These are phyloP conservation scores for Hylaeus volcanicus DNA, from an alignment of 1,140 invertebrate genomes.

Conservation along the genomic window DNA sequence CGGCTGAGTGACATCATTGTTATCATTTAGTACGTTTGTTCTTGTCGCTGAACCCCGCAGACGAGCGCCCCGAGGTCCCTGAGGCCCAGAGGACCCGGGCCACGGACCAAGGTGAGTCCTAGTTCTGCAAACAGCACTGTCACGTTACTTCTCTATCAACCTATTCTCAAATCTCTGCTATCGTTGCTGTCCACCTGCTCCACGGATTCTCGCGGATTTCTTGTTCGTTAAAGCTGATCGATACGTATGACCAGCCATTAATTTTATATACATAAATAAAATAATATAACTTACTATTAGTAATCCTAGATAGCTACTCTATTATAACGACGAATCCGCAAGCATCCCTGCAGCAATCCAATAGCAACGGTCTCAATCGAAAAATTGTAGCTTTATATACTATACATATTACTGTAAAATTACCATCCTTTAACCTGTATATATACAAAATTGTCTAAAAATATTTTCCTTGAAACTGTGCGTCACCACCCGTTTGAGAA, in stretches of 20 bases:
- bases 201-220: neutral
- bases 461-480: neutral
- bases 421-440: too few relatives aligned
- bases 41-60: slow-evolving; percentile 88
- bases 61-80: slow-evolving; percentile 79
- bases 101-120: slow-evolving; percentile 72
- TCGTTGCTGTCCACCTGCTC: neutral
- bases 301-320: too few relatives aligned
- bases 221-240: neutral
- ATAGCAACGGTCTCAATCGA: neutral
- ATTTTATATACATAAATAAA: too few relatives aligned
- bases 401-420: neutral
- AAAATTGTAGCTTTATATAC: neutral
- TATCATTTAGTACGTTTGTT: slow-evolving; percentile 89
- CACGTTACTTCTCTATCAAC: neutral
- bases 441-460: too few relatives aligned
- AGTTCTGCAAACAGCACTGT: slow-evolving; percentile 39
- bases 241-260: too few relatives aligned
- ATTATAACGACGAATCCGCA: neutral
- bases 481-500: slow-evolving; percentile 33
- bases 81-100: slow-evolving; percentile 77
- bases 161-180: neutral
- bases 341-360: neutral
- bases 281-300: too few relatives aligned
- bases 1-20: slow-evolving; percentile 79